Conservation (phyloP, 2,888 invertebrate genomes). For the Euproctis similis region DNA sequence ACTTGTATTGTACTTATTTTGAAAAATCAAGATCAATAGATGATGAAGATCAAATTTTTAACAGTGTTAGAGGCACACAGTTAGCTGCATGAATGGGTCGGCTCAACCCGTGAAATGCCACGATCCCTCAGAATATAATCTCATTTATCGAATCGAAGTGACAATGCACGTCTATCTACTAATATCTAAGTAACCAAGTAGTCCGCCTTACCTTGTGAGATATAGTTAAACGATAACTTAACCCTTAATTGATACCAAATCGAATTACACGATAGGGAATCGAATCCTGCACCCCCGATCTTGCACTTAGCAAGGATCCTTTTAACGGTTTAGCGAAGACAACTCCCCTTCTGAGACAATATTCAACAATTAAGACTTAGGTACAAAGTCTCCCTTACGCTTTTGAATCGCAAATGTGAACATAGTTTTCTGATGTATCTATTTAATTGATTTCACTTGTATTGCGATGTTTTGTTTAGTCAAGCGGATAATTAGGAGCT, state of each 20-base stretch:
- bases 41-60: no score
- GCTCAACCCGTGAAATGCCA: no score
- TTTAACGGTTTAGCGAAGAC: conserved; percentile 73
- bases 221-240: conserved; percentile 57
- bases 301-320: conserved; percentile 69
- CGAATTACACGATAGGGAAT: conserved; percentile 70
- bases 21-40: no score
- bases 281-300: conserved; percentile 72
- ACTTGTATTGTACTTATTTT: no score
- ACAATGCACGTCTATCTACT: no score
- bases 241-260: conserved; percentile 70
- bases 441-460: not conserved
- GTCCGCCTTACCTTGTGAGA: conserved; percentile 53
- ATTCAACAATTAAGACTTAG: conserved; percentile 64
- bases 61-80: no score
- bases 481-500: no score
- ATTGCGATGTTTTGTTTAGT: not conserved
- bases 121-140: no score
- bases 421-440: conserved; percentile 8
- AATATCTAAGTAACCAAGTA: conserved; percentile 34
- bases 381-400: conserved; percentile 33
- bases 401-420: conserved; percentile 6
- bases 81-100: no score
- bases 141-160: no score
- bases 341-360: conserved; percentile 64